Conservation (phyloP, 2,888 invertebrate genomes). For the Andrena trimmerana region DNA sequence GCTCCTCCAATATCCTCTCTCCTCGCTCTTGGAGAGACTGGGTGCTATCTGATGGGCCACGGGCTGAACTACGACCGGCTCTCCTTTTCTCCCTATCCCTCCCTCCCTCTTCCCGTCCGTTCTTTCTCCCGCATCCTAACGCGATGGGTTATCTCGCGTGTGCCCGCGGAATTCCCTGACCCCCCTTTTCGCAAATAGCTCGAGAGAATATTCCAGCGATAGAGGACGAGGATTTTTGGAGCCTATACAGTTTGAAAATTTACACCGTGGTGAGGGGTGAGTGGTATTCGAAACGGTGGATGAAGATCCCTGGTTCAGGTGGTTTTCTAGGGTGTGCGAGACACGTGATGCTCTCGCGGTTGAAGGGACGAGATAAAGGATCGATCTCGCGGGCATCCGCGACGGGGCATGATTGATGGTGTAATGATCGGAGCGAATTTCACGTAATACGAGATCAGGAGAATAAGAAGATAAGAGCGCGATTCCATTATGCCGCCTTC, state of each 20-base stretch:
- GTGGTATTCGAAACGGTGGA: slow-evolving; percentile 6
- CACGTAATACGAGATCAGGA: slow-evolving; percentile 65
- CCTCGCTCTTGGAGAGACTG: slow-evolving; percentile 47
- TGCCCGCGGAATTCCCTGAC: slow-evolving; percentile 38
- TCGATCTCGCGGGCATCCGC: slow-evolving; percentile 23
- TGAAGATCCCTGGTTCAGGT: slow-evolving; percentile 12
- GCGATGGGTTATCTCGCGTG: slow-evolving; percentile 40
- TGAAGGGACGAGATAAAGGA: slow-evolving; percentile 26
- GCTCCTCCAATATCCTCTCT: slow-evolving; percentile 36
- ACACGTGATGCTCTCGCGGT: slow-evolving; percentile 13
- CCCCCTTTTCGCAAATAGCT: slow-evolving; percentile 11
- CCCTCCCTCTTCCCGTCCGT: slow-evolving; percentile 39
- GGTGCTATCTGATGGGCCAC: slow-evolving; percentile 81
- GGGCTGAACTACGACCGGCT: slow-evolving; percentile 80
- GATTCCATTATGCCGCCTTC: slow-evolving; percentile 51
- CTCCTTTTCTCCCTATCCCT: slow-evolving; percentile 57
- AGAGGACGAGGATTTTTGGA: not conserved
- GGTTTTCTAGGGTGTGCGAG: slow-evolving; percentile 25
- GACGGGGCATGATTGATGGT: slow-evolving; percentile 69
- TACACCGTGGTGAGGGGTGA: not conserved
- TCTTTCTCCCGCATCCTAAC: slow-evolving; percentile 17
- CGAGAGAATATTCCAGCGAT: slow-evolving; percentile 16
- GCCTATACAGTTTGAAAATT: not conserved
- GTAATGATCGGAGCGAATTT: slow-evolving; percentile 55
- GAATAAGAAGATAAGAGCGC: slow-evolving; percentile 46